Conservation (phyloP, 2,888 invertebrate genomes). For the Philhelius pedissequus region DNA sequence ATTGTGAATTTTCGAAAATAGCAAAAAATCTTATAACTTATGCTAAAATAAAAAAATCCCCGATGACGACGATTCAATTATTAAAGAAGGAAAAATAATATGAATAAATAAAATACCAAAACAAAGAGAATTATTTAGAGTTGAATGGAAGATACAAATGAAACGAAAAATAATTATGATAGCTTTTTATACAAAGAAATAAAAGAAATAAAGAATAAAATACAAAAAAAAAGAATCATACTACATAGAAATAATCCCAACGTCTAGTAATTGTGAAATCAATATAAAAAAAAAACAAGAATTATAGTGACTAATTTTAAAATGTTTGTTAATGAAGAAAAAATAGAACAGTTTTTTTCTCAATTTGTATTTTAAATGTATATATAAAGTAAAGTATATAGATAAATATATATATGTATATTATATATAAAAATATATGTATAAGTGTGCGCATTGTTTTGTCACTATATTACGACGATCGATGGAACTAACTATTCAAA, state of each 20-base stretch:
- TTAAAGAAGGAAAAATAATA: background rate
- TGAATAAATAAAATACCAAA: slow-evolving; percentile 2
- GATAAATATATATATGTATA: background rate
- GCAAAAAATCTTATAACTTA: background rate
- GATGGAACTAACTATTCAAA: slow-evolving; percentile 1
- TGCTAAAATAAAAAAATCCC: background rate
- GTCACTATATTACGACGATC: slow-evolving; percentile 22
- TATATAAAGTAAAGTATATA: slow-evolving; percentile 1
- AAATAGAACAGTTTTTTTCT: background rate
- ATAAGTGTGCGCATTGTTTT: slow-evolving; percentile 1
- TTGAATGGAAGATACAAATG: slow-evolving; percentile 25
- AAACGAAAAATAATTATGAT: slow-evolving; percentile 25
- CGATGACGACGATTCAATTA: background rate
- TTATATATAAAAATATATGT: background rate
- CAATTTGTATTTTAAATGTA: slow-evolving; percentile 22
- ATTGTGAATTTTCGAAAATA: background rate
- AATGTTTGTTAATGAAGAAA: slow-evolving; percentile 42
- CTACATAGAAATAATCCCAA: slow-evolving; percentile 68
- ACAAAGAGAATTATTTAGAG: slow-evolving; percentile 48
- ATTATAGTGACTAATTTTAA: slow-evolving; percentile 51
- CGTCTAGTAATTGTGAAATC: slow-evolving; percentile 67
- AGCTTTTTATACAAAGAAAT: slow-evolving; percentile 67
- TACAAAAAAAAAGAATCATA: slow-evolving; percentile 36
- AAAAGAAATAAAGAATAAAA: slow-evolving; percentile 24
- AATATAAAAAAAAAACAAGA: slow-evolving; percentile 25